Conservation (phyloP, 2,888 invertebrate genomes). For the Nowickia ferox region DNA sequence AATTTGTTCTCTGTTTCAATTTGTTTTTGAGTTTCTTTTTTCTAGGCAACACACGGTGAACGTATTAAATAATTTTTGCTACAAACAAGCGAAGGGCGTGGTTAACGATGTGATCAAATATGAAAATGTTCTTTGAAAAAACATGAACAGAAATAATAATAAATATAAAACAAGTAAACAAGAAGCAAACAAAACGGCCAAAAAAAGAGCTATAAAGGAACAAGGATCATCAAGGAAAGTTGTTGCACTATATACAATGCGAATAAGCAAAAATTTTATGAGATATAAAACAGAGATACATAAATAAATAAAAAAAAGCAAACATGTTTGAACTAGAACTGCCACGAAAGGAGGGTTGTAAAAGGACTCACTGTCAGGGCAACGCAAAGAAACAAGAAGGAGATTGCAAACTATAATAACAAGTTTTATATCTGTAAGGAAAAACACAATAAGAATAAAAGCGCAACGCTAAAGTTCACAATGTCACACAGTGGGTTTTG, state of each 20-base stretch:
- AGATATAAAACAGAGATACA: conserved; percentile 5
- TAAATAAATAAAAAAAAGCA: conserved; percentile 2
- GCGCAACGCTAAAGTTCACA: conserved; percentile 52
- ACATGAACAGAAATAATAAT: conserved; percentile 53
- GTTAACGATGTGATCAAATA: conserved; percentile 62
- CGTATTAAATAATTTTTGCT: conserved; percentile 48
- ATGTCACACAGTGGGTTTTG: conserved; percentile 5
- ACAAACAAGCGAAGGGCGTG: conserved; percentile 69
- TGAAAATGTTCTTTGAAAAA: conserved; percentile 60
- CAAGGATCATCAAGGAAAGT: conserved; percentile 59
- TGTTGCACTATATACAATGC: conserved; percentile 40
- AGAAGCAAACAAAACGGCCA: conserved; percentile 27
- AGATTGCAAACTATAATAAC: conserved; percentile 22
- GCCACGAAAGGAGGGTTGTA: conserved; percentile 35
- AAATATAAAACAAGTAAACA: conserved; percentile 42
- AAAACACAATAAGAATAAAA: conserved; percentile 32
- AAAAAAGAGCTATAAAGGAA: conserved; percentile 21
- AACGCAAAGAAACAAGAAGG: background rate
- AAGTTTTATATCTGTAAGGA: background rate
- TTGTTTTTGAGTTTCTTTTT: conserved; percentile 34
- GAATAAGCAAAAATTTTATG: conserved; percentile 24
- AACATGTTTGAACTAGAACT: conserved; percentile 20
- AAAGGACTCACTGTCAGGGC: conserved; percentile 10
- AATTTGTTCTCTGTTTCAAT: conserved; percentile 3
- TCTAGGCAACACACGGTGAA: conserved; percentile 18